Evolutionary conservation across 2,888 invertebrate species (phyloP).

Genomic region (Rhagophthalmus giganteus): DNA sequence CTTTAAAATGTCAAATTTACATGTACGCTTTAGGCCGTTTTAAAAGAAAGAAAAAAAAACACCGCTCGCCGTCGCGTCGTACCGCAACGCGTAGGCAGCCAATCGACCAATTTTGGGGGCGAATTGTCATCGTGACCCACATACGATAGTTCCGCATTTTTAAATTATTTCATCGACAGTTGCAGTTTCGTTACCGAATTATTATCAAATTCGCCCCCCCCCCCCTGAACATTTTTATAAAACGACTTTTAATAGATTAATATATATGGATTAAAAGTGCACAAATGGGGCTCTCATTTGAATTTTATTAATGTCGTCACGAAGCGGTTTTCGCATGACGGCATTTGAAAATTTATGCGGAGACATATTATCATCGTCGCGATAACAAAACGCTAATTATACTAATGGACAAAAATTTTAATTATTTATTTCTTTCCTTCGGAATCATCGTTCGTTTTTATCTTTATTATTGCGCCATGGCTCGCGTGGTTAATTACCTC

Average conservation of each 20-base stretch:
- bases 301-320: slow-evolving; percentile 23
- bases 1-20: neutral
- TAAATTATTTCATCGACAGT: no score
- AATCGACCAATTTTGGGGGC: no score
- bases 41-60: no score
- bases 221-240: neutral
- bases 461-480: slow-evolving; percentile 28
- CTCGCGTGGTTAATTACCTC: slow-evolving; percentile 17
- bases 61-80: no score
- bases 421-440: neutral
- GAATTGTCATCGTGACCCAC: no score
- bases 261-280: slow-evolving; percentile 17
- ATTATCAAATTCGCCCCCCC: no score
- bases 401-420: neutral
- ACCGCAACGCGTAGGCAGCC: no score
- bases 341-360: slow-evolving; percentile 15
- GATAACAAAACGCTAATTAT: neutral
- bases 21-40: neutral
- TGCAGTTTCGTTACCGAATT: no score
- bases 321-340: slow-evolving; percentile 26
- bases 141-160: no score
- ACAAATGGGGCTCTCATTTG: slow-evolving; percentile 13
- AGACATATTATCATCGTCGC: neutral
- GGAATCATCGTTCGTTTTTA: slow-evolving; percentile 16
- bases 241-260: slow-evolving; percentile 10